phyloP scores from a whole-genome alignment of 2,888 invertebrate genomes.

The Limnephilus rhombicus region DNA sequence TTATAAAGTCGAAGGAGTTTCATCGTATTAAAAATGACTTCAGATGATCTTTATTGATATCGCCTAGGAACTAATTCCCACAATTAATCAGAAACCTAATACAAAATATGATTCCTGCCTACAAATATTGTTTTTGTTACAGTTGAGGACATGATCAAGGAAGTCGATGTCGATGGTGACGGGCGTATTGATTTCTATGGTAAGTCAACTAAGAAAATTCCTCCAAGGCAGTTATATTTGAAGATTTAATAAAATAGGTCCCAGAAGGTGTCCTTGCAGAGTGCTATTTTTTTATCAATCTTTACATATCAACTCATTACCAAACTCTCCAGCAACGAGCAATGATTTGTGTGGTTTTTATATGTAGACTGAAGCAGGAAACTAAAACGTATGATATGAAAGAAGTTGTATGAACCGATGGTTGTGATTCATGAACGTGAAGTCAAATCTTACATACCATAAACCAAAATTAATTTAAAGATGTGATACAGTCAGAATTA shows the following conservation, averaged over 20 bases:
- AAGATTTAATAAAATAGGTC: background rate
- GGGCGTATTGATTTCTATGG: slow-evolving; percentile 96
- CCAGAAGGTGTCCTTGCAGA: background rate
- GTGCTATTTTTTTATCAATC: background rate
- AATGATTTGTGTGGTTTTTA: background rate
- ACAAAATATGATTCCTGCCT: background rate
- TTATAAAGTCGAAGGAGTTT: no score
- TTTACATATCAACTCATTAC: no score
- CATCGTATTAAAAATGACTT: no score
- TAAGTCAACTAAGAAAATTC: slow-evolving; percentile 68
- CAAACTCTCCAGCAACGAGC: no score
- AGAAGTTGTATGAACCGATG: background rate
- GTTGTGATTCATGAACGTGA: background rate
- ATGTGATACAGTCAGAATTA: background rate
- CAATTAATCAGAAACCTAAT: no score
- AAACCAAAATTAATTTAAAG: no score
- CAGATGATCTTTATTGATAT: no score
- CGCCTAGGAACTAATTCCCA: no score
- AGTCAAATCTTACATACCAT: no score
- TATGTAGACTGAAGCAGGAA: background rate
- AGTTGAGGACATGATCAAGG: slow-evolving; percentile 98
- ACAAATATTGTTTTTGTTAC: slow-evolving; percentile 69
- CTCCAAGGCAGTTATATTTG: background rate
- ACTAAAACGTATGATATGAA: background rate
- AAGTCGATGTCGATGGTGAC: slow-evolving; percentile 96